Evolutionary conservation across 1,140 invertebrate species (phyloP).

Genomic region (Scylla paramamosain): DNA sequence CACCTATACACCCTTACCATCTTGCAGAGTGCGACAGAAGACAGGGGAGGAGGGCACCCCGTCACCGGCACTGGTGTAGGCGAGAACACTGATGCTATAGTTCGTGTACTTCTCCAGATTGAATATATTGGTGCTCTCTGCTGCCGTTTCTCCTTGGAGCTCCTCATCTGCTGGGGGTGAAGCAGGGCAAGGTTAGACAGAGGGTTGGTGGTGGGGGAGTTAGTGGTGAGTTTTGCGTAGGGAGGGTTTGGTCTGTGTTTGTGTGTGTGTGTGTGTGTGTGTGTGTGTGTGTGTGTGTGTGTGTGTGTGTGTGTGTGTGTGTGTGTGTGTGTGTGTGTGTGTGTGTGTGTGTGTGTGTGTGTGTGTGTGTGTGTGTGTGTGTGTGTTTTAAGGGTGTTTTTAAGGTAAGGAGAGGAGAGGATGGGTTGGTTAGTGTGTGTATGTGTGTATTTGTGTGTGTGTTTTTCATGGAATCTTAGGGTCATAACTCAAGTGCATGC

Average conservation of each 20-base stretch:
- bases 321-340: too few relatives aligned
- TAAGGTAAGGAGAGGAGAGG: too few relatives aligned
- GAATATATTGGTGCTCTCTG: conserved; percentile 75
- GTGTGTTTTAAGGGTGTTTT: too few relatives aligned
- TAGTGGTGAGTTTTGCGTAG: neutral
- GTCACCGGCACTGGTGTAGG: conserved; percentile 93
- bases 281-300: neutral
- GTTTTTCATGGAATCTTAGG: too few relatives aligned
- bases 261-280: neutral
- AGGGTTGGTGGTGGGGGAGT: too few relatives aligned
- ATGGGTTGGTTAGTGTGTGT: too few relatives aligned
- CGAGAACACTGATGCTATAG: conserved; percentile 94
- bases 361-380: too few relatives aligned
- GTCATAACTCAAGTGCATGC: too few relatives aligned
- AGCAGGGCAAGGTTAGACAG: neutral
- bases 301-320: too few relatives aligned
- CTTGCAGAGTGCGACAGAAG: conserved; percentile 93
- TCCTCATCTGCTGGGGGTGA: conserved; percentile 51
- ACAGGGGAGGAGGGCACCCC: conserved; percentile 90
- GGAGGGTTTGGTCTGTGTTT: too few relatives aligned
- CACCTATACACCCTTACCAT: conserved; percentile 81
- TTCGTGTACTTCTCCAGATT: conserved; percentile 81
- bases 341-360: too few relatives aligned
- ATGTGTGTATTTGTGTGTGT: too few relatives aligned
- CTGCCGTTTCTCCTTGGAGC: conserved; percentile 59